Evolutionary conservation across 2,888 invertebrate species (phyloP).

Genomic region (Seladonia tumulorum): DNA sequence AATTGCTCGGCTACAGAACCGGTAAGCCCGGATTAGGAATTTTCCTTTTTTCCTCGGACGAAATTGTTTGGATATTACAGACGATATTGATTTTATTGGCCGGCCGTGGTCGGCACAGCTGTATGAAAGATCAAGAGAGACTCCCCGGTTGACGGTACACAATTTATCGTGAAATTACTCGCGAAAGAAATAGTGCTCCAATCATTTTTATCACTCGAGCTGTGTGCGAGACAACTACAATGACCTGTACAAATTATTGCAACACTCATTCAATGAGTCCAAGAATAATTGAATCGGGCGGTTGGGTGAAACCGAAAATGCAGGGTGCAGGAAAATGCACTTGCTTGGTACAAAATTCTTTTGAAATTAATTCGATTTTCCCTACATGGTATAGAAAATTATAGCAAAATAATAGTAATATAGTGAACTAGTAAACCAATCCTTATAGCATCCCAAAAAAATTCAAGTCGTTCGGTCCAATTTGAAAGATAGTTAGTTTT

Average conservation of each 20-base stretch:
- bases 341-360: background rate
- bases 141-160: background rate
- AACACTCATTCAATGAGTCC: background rate
- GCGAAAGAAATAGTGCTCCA: background rate
- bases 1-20: background rate
- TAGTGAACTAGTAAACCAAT: too few relatives aligned
- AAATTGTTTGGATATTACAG: conserved; percentile 1
- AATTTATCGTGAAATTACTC: background rate
- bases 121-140: conserved; percentile 1
- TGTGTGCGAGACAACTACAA: background rate
- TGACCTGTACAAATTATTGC: background rate
- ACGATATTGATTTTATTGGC: conserved; percentile 16
- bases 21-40: conserved; percentile 12
- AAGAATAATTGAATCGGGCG: background rate
- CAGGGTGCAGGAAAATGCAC: background rate
- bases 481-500: too few relatives aligned
- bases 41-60: background rate
- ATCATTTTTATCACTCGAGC: background rate
- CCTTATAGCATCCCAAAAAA: too few relatives aligned
- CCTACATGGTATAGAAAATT: too few relatives aligned
- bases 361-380: too few relatives aligned
- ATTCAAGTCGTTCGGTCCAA: too few relatives aligned
- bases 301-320: background rate
- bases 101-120: background rate
- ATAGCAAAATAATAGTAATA: too few relatives aligned